These are phyloP conservation scores for Lemur catta DNA, from an alignment of 2,797 vertebrate genomes.

Conservation along the genomic window DNA sequence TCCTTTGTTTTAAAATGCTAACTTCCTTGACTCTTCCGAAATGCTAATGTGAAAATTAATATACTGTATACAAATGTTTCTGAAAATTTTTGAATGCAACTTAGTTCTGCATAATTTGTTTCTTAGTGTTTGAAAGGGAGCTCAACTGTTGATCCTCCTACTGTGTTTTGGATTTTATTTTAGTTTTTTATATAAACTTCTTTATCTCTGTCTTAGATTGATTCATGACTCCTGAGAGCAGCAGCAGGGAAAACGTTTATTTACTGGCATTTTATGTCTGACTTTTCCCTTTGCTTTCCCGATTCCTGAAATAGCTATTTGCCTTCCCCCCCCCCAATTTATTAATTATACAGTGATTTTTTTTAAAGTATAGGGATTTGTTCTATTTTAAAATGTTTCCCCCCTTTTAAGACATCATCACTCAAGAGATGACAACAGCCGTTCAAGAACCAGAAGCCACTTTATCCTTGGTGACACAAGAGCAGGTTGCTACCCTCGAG, in stretches of 20 bases:
- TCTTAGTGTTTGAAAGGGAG: background rate
- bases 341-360: background rate
- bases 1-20: slow-evolving; percentile 22
- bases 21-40: background rate
- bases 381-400: slow-evolving; percentile 36
- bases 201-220: background rate
- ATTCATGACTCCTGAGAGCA: background rate
- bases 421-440: slow-evolving; percentile 66
- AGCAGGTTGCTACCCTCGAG: slow-evolving; percentile 39
- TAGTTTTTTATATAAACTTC: background rate
- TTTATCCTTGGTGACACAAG: slow-evolving; percentile 28
- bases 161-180: slow-evolving; percentile 27
- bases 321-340: background rate
- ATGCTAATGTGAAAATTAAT: slow-evolving; percentile 18
- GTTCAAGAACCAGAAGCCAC: slow-evolving; percentile 60
- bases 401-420: slow-evolving; percentile 66
- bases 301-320: background rate
- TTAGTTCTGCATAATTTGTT: slow-evolving; percentile 27
- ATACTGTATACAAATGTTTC: background rate
- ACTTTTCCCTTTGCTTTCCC: background rate
- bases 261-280: background rate
- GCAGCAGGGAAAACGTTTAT: background rate
- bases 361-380: background rate
- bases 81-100: background rate
- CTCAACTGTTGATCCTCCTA: background rate